Conservation (phyloP, 2,113 vertebrate genomes). For the Ovis aries region ARS-UI_Ramb_v3.0 NC_056071.1:22439001-22439500, state of each 20-base stretch:
- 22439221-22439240: not conserved
- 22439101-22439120: not conserved
- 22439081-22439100: not conserved
- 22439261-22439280: not conserved
- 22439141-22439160: not conserved
- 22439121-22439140: not conserved
- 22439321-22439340: not conserved
- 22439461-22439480: not conserved
- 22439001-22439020: not conserved
- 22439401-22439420: not conserved
- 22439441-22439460: accelerated
- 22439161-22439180: accelerated
- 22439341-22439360: not conserved
- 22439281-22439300: accelerated
- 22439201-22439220: accelerated
- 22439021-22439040: not conserved
- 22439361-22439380: not conserved
- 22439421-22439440: not conserved
- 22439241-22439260: accelerated
- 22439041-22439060: not conserved
- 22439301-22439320: not conserved
- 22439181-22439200: not conserved
- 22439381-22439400: not conserved
- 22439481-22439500: not conserved
- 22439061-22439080: not conserved